Conservation (phyloP, 1,140 invertebrate species). For the Wiebesia pumilae region DNA sequence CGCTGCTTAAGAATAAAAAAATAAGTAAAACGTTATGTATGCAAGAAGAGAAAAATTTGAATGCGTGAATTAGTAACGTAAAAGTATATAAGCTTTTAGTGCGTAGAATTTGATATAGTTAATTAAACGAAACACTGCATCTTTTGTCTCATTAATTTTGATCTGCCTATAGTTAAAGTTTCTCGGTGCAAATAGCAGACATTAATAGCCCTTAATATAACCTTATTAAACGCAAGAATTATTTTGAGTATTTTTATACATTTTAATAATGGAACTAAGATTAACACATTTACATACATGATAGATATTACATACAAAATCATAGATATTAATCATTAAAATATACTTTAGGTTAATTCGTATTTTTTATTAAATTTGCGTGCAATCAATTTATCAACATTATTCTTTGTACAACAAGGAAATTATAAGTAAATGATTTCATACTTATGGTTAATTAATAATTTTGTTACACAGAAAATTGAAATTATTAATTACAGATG, state of each 20-base stretch:
- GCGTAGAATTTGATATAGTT: slow-evolving; percentile 21
- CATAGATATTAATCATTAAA: neutral
- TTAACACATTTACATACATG: neutral
- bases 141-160: slow-evolving; percentile 42
- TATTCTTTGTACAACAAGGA: neutral
- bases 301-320: too few relatives aligned
- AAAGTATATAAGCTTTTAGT: neutral
- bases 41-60: neutral
- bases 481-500: neutral
- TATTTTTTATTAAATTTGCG: neutral
- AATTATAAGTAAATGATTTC: neutral
- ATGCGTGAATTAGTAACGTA: neutral
- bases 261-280: neutral
- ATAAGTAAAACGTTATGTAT: neutral
- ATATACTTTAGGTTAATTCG: neutral
- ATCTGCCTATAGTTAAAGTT: neutral
- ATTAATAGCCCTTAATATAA: slow-evolving; percentile 38
- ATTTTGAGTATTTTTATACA: neutral
- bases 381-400: neutral
- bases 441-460: neutral
- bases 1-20: neutral
- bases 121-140: slow-evolving; percentile 45
- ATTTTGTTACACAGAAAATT: neutral
- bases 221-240: neutral
- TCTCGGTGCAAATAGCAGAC: slow-evolving; percentile 12